These are phyloP conservation scores for Sepiola atlantica DNA, from an alignment of 2,888 invertebrate genomes.

Conservation along the genomic window DNA sequence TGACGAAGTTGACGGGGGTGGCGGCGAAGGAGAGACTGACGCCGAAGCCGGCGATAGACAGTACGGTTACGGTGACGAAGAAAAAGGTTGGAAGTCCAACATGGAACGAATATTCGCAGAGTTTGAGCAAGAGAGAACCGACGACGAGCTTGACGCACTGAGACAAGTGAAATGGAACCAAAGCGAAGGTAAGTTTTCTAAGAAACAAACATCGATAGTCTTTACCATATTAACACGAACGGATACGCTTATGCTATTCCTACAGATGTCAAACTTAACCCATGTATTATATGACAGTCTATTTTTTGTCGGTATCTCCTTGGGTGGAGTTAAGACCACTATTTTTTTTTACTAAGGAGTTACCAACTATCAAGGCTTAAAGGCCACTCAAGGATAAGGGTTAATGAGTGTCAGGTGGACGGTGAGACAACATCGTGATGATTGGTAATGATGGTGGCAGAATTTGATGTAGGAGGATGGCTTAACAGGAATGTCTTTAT, in stretches of 20 bases:
- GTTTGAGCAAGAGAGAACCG: background rate
- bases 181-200: background rate
- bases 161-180: background rate
- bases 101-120: background rate
- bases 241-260: too few species aligned
- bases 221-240: too few species aligned
- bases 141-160: background rate
- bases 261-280: too few species aligned
- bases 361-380: too few species aligned
- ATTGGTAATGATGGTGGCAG: too few species aligned
- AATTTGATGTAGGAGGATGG: too few species aligned
- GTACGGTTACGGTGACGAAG: background rate
- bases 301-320: background rate
- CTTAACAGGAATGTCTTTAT: too few species aligned
- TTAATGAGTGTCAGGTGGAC: too few species aligned
- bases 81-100: conserved; percentile 10
- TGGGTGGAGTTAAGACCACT: background rate
- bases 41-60: background rate
- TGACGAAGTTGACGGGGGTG: background rate
- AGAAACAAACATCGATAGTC: background rate
- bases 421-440: too few species aligned
- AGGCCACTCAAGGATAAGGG: too few species aligned
- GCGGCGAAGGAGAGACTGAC: background rate
- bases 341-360: too few species aligned
- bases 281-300: background rate